phyloP scores from a whole-genome alignment of 2,113 vertebrate genomes.

The Macroglossus sobrinus region DNA sequence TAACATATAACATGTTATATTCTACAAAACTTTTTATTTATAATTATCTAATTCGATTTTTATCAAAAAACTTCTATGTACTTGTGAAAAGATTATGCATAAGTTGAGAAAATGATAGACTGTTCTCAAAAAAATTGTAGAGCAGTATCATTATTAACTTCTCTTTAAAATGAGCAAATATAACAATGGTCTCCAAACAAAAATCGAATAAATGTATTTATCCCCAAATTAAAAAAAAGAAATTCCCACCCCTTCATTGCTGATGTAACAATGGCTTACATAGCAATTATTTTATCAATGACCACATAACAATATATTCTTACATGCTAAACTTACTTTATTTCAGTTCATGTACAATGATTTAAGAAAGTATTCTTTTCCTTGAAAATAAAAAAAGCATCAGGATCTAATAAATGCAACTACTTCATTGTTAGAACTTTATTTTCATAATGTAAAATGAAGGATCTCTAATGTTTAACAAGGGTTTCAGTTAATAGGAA shows the following conservation, averaged over 20 bases:
- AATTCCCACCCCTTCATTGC: neutral
- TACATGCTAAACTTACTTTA: neutral
- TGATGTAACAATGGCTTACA: neutral
- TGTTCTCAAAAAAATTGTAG: neutral
- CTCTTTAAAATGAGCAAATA: neutral
- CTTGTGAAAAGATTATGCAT: neutral
- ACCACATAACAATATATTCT: neutral
- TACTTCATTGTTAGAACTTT: neutral
- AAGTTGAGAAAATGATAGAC: neutral
- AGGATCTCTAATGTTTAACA: neutral
- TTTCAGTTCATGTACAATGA: neutral
- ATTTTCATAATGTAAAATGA: neutral
- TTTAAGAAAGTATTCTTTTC: neutral
- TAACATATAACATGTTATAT: neutral
- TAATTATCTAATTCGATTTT: neutral
- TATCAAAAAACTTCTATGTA: neutral
- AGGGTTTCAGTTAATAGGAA: neutral
- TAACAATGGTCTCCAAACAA: neutral
- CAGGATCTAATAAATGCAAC: neutral
- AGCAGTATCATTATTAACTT: neutral
- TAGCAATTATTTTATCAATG: neutral
- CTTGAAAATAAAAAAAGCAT: slow-evolving; percentile 1
- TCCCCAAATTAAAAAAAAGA: neutral
- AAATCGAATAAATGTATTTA: neutral
- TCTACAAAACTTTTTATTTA: neutral